A percentile compares a stretch with the other conserved stretches of the same genome.
These are phyloP conservation scores for Drosophila kuntzei DNA, from an alignment of 2,888 invertebrate species.

Conservation along the genomic window DNA sequence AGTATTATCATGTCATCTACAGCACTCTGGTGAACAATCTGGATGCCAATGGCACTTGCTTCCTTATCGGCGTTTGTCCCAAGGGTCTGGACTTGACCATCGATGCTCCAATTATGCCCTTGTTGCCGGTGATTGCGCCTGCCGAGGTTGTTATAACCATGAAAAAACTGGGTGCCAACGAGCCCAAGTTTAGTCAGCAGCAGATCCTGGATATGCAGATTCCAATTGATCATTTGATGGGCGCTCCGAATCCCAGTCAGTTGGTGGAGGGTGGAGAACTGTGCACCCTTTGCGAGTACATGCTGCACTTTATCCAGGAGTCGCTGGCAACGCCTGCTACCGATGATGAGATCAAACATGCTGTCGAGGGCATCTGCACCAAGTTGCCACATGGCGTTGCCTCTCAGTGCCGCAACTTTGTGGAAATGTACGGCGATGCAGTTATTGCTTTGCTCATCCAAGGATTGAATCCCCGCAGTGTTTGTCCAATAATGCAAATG, in stretches of 20 bases:
- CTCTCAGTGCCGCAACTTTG: slow-evolving; percentile 90
- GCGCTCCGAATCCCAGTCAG: slow-evolving; percentile 81
- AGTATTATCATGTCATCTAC: slow-evolving; percentile 92
- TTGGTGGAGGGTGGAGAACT: slow-evolving; percentile 85
- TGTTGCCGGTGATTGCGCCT: slow-evolving; percentile 87
- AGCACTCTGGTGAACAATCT: slow-evolving; percentile 89
- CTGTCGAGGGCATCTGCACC: slow-evolving; percentile 90
- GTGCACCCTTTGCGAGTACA: slow-evolving; percentile 93
- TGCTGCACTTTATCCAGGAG: slow-evolving; percentile 92
- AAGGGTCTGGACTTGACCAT: slow-evolving; percentile 64
- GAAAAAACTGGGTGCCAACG: slow-evolving; percentile 80
- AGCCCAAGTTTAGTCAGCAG: slow-evolving; percentile 81
- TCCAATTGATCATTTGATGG: slow-evolving; percentile 86
- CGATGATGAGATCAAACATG: slow-evolving; percentile 89
- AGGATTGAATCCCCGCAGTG: slow-evolving; percentile 84
- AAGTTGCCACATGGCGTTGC: slow-evolving; percentile 88
- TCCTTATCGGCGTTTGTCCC: slow-evolving; percentile 87
- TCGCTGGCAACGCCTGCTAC: slow-evolving; percentile 89
- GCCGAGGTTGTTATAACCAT: slow-evolving; percentile 85
- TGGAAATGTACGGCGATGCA: slow-evolving; percentile 92
- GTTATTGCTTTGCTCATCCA: slow-evolving; percentile 92
- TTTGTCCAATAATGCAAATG: slow-evolving; percentile 90
- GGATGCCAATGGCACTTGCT: slow-evolving; percentile 90
- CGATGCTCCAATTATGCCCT: slow-evolving; percentile 87
- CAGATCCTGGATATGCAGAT: slow-evolving; percentile 85